Conservation (phyloP, 2,888 invertebrate species). For the Synanthedon vespiformis region DNA sequence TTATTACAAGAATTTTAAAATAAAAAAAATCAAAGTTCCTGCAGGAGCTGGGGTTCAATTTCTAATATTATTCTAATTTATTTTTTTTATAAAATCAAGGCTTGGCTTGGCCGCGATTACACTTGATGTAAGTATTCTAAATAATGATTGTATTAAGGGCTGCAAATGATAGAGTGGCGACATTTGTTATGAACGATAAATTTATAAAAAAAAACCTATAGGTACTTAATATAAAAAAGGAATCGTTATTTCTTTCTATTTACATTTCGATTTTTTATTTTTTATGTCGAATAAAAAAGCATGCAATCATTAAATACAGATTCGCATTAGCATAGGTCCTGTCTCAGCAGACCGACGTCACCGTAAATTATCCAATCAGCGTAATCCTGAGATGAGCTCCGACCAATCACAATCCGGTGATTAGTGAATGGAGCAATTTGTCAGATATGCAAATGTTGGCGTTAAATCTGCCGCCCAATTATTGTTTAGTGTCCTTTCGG, state of each 20-base stretch:
- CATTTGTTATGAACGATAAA: neutral
- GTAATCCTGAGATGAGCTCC: slow-evolving; percentile 13
- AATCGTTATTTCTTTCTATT: no score
- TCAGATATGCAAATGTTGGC: neutral
- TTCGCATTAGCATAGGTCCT: neutral
- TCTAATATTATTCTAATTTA: no score
- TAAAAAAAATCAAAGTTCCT: no score
- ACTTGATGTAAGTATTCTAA: no score
- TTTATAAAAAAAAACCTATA: neutral
- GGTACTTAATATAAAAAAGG: neutral
- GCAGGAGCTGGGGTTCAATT: no score
- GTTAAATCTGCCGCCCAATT: neutral
- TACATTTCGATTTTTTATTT: no score
- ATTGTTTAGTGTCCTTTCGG: neutral
- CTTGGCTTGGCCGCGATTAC: no score
- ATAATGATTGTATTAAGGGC: no score
- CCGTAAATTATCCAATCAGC: neutral
- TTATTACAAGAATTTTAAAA: no score
- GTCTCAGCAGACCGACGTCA: neutral
- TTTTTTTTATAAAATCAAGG: no score
- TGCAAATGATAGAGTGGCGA: no score
- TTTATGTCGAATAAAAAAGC: neutral
- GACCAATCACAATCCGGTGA: slow-evolving; percentile 19
- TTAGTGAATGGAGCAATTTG: neutral
- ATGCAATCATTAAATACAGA: neutral